Evolutionary conservation across 2,797 vertebrate species (phyloP).

Genomic region (Manis crassicaudata): DNA sequence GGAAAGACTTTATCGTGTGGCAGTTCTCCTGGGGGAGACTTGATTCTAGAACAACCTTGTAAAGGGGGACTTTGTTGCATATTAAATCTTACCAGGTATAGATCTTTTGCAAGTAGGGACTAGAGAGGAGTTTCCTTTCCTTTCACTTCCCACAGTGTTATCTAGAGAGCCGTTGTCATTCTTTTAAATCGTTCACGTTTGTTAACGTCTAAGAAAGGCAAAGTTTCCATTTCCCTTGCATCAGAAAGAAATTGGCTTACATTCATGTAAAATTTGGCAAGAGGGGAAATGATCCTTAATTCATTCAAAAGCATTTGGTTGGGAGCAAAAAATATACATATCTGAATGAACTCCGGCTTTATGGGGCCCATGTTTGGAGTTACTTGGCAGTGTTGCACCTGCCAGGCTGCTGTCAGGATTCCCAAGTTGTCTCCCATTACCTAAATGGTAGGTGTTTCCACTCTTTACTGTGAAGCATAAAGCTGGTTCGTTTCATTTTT

Average conservation of each 20-base stretch:
- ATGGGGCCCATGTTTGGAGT: constrained; percentile 34
- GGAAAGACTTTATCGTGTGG: constrained; percentile 69
- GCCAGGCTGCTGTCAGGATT: constrained; percentile 31
- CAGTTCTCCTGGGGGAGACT: constrained; percentile 73
- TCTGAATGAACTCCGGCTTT: constrained; percentile 51
- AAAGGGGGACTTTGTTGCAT: constrained; percentile 37
- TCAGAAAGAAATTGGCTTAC: constrained; percentile 63
- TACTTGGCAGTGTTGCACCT: background rate
- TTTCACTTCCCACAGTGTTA: constrained; percentile 48
- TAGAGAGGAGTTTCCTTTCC: background rate
- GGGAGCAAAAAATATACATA: background rate
- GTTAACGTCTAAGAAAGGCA: constrained; percentile 47
- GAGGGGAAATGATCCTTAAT: constrained; percentile 15
- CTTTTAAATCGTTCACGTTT: constrained; percentile 53
- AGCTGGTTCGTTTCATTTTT: constrained; percentile 59
- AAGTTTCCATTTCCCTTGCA: constrained; percentile 43
- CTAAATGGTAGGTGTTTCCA: constrained; percentile 57
- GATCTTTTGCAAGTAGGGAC: background rate
- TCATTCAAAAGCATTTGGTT: constrained; percentile 45
- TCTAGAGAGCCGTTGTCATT: constrained; percentile 43
- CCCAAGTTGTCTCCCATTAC: constrained; percentile 42
- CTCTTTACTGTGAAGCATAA: constrained; percentile 13
- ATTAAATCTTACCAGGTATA: background rate
- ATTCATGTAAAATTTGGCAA: constrained; percentile 44
- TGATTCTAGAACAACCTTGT: constrained; percentile 75